phyloP scores from a whole-genome alignment of 2,797 vertebrate species.

The Protonibea diacanthus region DNA sequence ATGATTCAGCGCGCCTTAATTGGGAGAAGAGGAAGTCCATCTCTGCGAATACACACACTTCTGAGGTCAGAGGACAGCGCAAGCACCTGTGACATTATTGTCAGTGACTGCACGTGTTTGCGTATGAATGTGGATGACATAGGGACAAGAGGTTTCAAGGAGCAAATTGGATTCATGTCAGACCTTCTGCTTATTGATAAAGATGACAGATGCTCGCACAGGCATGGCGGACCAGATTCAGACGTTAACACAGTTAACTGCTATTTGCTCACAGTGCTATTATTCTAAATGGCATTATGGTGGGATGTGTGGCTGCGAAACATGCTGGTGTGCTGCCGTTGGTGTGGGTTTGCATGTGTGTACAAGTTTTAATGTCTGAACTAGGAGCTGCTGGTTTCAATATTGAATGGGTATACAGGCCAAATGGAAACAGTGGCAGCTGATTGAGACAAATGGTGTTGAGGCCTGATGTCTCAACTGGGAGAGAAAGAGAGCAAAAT shows the following conservation, averaged over 20 bases:
- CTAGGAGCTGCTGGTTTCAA: slow-evolving; percentile 71
- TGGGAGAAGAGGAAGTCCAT: slow-evolving; percentile 80
- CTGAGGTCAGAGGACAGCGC: slow-evolving; percentile 78
- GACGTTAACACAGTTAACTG: slow-evolving; percentile 83
- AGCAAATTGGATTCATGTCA: slow-evolving; percentile 80
- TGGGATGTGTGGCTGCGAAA: slow-evolving; percentile 70
- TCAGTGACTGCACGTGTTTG: slow-evolving; percentile 54
- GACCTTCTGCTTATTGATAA: slow-evolving; percentile 80
- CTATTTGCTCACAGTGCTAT: slow-evolving; percentile 83
- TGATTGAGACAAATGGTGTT: slow-evolving; percentile 81
- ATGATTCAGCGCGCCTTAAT: slow-evolving; percentile 78
- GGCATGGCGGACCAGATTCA: slow-evolving; percentile 74
- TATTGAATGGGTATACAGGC: slow-evolving; percentile 73
- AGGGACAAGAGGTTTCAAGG: slow-evolving; percentile 63
- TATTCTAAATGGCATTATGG: slow-evolving; percentile 84
- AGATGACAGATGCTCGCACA: slow-evolving; percentile 80
- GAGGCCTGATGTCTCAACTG: slow-evolving; percentile 67
- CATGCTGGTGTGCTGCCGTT: slow-evolving; percentile 44
- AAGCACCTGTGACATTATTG: slow-evolving; percentile 78
- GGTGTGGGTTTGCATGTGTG: slow-evolving; percentile 43
- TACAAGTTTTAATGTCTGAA: slow-evolving; percentile 67
- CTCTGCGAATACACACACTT: slow-evolving; percentile 62
- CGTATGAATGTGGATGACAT: slow-evolving; percentile 59
- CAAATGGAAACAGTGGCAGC: slow-evolving; percentile 76
- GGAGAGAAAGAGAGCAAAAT: slow-evolving; percentile 60